Base-by-base conservation (phyloP, 1,140 invertebrate species). In the Eulimnadia texana region DNA sequence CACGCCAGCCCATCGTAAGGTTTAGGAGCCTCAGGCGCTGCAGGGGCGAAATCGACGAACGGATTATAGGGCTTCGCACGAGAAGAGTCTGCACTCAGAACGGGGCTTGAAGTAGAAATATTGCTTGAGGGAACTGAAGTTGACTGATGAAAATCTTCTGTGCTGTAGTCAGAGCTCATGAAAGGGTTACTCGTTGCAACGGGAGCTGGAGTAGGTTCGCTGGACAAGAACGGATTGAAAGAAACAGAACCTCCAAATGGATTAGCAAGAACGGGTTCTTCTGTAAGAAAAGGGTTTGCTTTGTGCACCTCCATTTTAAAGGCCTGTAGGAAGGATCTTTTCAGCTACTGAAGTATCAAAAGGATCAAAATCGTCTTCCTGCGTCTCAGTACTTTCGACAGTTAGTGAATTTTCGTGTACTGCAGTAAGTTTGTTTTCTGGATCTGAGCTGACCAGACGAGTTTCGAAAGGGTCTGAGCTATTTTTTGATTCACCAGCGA, bases 211-310 rank as follows among this genome's bases (percentile, higher is more conserved):
- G n/a, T n/a, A 19, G 27, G 33, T 16, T 57, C 1, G 52, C 55
- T 10, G 55, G 24, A 57, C 27, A 61, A 42, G 24, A 61, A 61
- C n/a, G 60, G 60, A 54, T 61, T 61, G 22, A 23, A 42, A 19
- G 50, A 29, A 9, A 53, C 52, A 52, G 60, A 42, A 13, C 22
- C 67, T 56, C 50, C 49, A 23, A 29, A 53, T 63, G 27, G 53
- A 25, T 63, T 50, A 64, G 61, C 33, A 67, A 65, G 76, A 75
- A 66, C 68, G 19, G 66, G 60, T 3, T 66, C 76, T 10, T 80
- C 78, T 66, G 82, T 79, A 49, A 88, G 79, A 69, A 88, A 88
- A 28, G 85, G 85, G 76, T 88, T 88, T 42, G 65, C 64, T 59
- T 57, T 53, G 20, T 59, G 24, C 33, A 47, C 29, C 22, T 59